These are phyloP conservation scores for Limnephilus marmoratus DNA, from an alignment of 2,888 invertebrate species.

Conservation along the genomic window DNA sequence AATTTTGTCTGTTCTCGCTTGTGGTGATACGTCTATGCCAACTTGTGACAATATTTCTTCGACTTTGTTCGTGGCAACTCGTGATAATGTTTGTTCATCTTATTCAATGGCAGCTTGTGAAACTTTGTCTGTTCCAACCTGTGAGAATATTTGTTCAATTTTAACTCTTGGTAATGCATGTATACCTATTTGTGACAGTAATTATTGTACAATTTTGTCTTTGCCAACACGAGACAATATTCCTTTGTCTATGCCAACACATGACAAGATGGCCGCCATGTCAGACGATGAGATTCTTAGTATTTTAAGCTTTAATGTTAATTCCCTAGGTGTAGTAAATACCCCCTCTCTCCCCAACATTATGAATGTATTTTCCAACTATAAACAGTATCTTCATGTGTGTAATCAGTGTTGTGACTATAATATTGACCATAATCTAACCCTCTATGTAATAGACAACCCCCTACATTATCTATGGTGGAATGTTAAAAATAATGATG, in stretches of 20 bases:
- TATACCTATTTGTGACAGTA: not conserved
- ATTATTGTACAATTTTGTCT: not conserved
- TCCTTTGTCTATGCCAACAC: not conserved
- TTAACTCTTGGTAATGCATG: not conserved
- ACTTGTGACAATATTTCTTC: slow-evolving; percentile 14
- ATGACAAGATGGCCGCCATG: not conserved
- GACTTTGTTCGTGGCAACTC: slow-evolving; percentile 5
- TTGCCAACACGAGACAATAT: not conserved
- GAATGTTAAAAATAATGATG: not conserved
- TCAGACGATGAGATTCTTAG: slow-evolving; percentile 37
- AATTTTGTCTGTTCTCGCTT: not conserved
- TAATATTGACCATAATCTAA: slow-evolving; percentile 38
- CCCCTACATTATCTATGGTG: not conserved
- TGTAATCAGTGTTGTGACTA: slow-evolving; percentile 59
- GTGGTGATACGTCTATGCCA: not conserved
- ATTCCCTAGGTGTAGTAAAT: slow-evolving; percentile 8
- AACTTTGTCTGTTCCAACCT: not conserved
- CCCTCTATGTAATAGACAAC: slow-evolving; percentile 20
- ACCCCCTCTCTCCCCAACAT: not conserved
- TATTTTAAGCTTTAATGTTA: slow-evolving; percentile 23
- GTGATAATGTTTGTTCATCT: not conserved
- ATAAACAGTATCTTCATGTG: slow-evolving; percentile 48
- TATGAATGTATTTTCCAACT: slow-evolving; percentile 21
- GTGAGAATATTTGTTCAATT: slow-evolving; percentile 2
- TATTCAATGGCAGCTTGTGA: not conserved